Percentiles rank a stretch among this genome's conserved stretches.
Conservation (phyloP, 2,113 vertebrate genomes). For the Riparia riparia region DNA sequence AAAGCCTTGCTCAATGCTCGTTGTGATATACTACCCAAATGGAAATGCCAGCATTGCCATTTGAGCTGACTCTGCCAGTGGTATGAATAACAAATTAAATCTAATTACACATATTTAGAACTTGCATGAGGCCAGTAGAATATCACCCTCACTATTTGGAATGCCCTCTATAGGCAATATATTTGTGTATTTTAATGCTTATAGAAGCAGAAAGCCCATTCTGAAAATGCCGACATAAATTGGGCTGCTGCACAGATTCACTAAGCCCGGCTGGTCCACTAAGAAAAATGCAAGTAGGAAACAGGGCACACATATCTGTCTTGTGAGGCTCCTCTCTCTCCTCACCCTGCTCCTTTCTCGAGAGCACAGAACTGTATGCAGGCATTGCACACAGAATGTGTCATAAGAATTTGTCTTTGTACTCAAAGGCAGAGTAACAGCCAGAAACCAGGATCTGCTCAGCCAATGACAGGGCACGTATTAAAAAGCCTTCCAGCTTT, state of each 20-base stretch:
- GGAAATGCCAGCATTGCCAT: background rate
- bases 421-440: background rate
- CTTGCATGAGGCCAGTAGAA: background rate
- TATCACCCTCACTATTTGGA: background rate
- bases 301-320: background rate
- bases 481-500: conserved; percentile 27
- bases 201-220: background rate
- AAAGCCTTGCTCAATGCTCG: background rate
- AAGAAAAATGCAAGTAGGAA: background rate
- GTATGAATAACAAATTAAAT: background rate
- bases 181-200: background rate
- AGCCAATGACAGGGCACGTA: background rate
- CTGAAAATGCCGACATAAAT: background rate
- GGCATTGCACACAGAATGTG: background rate
- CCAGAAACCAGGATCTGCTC: background rate
- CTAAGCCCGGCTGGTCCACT: background rate
- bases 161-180: background rate
- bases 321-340: background rate
- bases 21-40: background rate
- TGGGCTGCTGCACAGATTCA: background rate
- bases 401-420: background rate
- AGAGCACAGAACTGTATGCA: background rate
- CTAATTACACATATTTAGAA: background rate
- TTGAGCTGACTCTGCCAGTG: background rate
- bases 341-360: background rate